Conservation (phyloP, 2,888 invertebrate species). For the Drosophila barbarae region DNA sequence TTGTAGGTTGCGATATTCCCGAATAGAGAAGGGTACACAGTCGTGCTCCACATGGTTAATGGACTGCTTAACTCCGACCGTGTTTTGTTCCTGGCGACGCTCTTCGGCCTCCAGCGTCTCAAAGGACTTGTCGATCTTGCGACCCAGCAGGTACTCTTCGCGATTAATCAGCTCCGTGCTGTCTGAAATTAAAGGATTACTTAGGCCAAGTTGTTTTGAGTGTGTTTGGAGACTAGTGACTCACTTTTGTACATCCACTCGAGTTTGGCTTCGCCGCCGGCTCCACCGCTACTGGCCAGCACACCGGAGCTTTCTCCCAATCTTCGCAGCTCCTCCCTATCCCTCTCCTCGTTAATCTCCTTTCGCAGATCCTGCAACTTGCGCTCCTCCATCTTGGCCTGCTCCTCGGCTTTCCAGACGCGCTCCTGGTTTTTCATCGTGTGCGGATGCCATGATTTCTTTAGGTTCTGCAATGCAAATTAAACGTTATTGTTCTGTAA, state of each 20-base stretch:
- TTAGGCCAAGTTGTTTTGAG: background rate
- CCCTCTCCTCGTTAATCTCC: constrained; percentile 85
- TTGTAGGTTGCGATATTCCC: constrained; percentile 80
- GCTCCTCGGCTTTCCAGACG: constrained; percentile 89
- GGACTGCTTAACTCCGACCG: constrained; percentile 79
- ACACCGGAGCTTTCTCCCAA: constrained; percentile 82
- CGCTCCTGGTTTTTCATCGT: constrained; percentile 88
- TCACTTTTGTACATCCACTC: constrained; percentile 93
- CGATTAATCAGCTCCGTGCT: constrained; percentile 81
- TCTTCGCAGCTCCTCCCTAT: constrained; percentile 84
- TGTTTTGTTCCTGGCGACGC: constrained; percentile 63
- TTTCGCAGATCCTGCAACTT: constrained; percentile 85
- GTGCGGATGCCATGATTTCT: constrained; percentile 90
- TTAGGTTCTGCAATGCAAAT: constrained; percentile 82
- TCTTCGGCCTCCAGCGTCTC: constrained; percentile 84
- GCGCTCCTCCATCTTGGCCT: constrained; percentile 85
- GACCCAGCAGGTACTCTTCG: constrained; percentile 94
- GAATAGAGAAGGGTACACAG: constrained; percentile 87
- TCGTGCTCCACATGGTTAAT: constrained; percentile 87
- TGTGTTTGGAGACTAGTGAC: constrained; percentile 1
- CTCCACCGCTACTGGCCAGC: constrained; percentile 78
- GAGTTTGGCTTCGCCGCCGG: constrained; percentile 81
- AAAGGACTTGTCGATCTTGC: constrained; percentile 86
- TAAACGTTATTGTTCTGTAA: no score
- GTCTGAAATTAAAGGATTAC: constrained; percentile 45